Percentiles rank a stretch among this genome's conserved stretches.
Evolutionary conservation across 37 sponge, comb jelly and placozoan genomes (phyloP).

Genomic region (Dysidea cf. avara): DNA sequence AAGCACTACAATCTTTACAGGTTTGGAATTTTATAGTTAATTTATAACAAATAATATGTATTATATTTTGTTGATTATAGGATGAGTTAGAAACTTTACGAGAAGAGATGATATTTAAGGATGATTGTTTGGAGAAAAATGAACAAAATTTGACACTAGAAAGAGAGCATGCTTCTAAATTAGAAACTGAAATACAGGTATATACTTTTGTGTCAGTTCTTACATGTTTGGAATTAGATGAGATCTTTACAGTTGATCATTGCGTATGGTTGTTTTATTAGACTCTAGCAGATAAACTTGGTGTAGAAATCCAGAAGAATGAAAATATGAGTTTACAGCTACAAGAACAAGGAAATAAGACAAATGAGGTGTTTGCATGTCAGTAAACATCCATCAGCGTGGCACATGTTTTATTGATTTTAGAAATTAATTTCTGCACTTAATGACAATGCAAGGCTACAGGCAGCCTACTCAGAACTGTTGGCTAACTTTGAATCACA

Average conservation of each 20-base stretch:
- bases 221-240: too few species aligned
- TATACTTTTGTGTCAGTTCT: too few species aligned
- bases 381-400: not conserved
- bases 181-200: slow-evolving; percentile 67
- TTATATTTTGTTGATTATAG: slow-evolving; percentile 13
- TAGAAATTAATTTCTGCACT: slow-evolving; percentile 38
- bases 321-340: slow-evolving; percentile 57
- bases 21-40: slow-evolving; percentile 6
- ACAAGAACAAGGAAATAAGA: slow-evolving; percentile 58
- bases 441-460: slow-evolving; percentile 42
- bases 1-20: slow-evolving; percentile 65
- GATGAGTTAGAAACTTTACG: slow-evolving; percentile 76
- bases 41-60: not conserved
- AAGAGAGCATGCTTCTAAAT: slow-evolving; percentile 36
- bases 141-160: slow-evolving; percentile 40
- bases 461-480: slow-evolving; percentile 21
- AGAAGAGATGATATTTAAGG: slow-evolving; percentile 74
- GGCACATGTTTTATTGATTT: not conserved
- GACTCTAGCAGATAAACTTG: slow-evolving; percentile 51
- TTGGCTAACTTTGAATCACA: slow-evolving; percentile 30
- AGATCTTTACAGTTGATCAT: too few species aligned
- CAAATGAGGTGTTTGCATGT: not conserved
- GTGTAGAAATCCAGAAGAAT: slow-evolving; percentile 66
- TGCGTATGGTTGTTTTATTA: too few species aligned
- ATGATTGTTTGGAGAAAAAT: slow-evolving; percentile 32